A percentile compares a stretch with the other conserved stretches of the same genome.
phyloP scores from a whole-genome alignment of 2,797 vertebrate genomes.

The Pogonophryne albipinna region DNA sequence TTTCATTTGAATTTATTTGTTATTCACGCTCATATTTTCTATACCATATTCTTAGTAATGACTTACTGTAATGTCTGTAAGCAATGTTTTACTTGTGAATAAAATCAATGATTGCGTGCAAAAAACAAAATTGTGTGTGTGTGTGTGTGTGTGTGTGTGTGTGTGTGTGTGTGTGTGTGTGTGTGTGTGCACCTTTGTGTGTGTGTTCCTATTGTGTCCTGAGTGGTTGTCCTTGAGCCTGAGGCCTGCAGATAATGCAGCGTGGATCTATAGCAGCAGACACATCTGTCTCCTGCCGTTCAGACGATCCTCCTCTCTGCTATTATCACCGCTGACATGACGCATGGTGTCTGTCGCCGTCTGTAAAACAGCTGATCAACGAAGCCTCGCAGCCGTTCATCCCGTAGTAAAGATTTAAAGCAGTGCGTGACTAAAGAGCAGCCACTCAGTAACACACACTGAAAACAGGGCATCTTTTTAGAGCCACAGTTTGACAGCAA shows the following conservation, averaged over 20 bases:
- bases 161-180: no score
- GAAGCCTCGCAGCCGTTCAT: slow-evolving; percentile 19
- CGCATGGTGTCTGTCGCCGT: slow-evolving; percentile 37
- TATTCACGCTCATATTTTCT: no score
- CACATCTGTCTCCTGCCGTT: slow-evolving; percentile 65
- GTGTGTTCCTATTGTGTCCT: slow-evolving; percentile 50
- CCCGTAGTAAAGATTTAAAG: neutral
- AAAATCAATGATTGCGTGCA: slow-evolving; percentile 30
- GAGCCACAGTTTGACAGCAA: no score
- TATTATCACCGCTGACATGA: slow-evolving; percentile 38
- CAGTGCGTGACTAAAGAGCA: neutral
- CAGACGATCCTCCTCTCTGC: slow-evolving; percentile 38
- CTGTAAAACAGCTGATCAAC: slow-evolving; percentile 45
- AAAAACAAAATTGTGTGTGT: slow-evolving; percentile 12
- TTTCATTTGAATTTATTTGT: no score
- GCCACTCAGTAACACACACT: no score
- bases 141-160: no score
- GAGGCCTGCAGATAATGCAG: slow-evolving; percentile 60
- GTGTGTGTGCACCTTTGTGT: slow-evolving; percentile 14
- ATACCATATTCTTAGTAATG: no score
- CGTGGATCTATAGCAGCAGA: slow-evolving; percentile 54
- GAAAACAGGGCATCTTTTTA: no score
- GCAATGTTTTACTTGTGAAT: slow-evolving; percentile 15
- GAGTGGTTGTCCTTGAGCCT: slow-evolving; percentile 53
- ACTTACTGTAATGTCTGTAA: neutral